Base-by-base conservation (phyloP, 2,113 vertebrate species). In the Pterophyllum scalare region DNA sequence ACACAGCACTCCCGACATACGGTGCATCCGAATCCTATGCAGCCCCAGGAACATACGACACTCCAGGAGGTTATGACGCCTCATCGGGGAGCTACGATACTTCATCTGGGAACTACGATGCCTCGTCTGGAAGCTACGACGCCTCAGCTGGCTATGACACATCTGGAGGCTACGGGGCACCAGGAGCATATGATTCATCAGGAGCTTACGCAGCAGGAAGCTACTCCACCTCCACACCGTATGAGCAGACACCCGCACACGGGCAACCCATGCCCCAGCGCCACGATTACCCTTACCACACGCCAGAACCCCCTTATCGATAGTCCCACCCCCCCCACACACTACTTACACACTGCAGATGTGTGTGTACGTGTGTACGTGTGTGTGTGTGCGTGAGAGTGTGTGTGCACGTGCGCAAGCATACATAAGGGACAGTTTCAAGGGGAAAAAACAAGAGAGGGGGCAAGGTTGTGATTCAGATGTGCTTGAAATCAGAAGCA, bases 201-300 rank as follows among this genome's bases (percentile, higher is more conserved):
- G 94, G 92, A 91, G 90, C 93, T 89, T 95, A 93, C 79, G 65
- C 91, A 83, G 80, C 90, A 59, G 94, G 88, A 94, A 91, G 79
- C 94, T 94, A 94, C 92, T 91, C 91, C 85, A 62, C 95, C 92
- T 93, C 95, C 90, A 95, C 95, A 95, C 94, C 94, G 95, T 96
- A 96, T 96, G 95, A 96, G 93, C 94, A 95, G 94, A 95, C 95
- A 94, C 88, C 95, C 93, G 93, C 94, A 96, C 95, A 96, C 94
- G 94, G 95, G 95, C 95, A 96, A 91, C 82, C 95, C 94, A 93
- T 91, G 94, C 94, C 95, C 93, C 94, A 93, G 92, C 94, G 92
- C 92, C 87, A 95, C 88, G 95, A 96, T 93, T 96, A 96, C 93
- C 91, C 95, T 93, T 91, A 95, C 91, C 92, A 95, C 94, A 96